Percentiles rank a stretch among this genome's conserved stretches.
These are phyloP conservation scores for Balanococcus diminutus DNA, from an alignment of 2,888 invertebrate species.

Conservation along the genomic window DNA sequence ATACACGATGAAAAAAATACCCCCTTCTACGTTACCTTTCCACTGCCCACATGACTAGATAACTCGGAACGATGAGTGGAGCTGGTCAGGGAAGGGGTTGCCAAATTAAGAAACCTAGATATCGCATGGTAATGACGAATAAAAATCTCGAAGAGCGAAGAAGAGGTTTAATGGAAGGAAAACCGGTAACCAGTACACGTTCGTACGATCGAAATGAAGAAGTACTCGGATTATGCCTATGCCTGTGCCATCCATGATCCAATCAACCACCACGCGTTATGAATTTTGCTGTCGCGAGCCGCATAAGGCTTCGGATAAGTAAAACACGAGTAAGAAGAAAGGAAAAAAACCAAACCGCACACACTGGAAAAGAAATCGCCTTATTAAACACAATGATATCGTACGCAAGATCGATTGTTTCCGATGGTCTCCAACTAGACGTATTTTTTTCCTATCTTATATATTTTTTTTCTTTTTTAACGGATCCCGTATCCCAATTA, in stretches of 20 bases:
- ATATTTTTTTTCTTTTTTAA: neutral
- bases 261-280: neutral
- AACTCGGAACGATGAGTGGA: neutral
- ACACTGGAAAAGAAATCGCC: conserved; percentile 11
- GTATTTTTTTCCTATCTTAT: neutral
- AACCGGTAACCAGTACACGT: neutral
- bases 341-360: neutral
- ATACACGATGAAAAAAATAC: neutral
- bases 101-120: conserved; percentile 5
- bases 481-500: conserved; percentile 40
- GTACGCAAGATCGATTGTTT: conserved; percentile 33
- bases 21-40: neutral
- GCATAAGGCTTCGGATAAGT: neutral
- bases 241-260: neutral
- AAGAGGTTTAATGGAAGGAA: neutral
- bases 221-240: neutral
- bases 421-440: conserved; percentile 11
- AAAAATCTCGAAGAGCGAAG: neutral
- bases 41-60: neutral
- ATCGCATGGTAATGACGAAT: neutral
- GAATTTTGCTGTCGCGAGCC: neutral
- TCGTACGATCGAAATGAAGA: neutral
- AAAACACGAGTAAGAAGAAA: neutral
- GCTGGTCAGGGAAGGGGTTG: neutral
- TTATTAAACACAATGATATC: conserved; percentile 40